Percentiles rank a stretch among this genome's conserved stretches.
These are phyloP conservation scores for Mirza zaza DNA, from an alignment of 2,113 vertebrate genomes.

Conservation along the genomic window DNA sequence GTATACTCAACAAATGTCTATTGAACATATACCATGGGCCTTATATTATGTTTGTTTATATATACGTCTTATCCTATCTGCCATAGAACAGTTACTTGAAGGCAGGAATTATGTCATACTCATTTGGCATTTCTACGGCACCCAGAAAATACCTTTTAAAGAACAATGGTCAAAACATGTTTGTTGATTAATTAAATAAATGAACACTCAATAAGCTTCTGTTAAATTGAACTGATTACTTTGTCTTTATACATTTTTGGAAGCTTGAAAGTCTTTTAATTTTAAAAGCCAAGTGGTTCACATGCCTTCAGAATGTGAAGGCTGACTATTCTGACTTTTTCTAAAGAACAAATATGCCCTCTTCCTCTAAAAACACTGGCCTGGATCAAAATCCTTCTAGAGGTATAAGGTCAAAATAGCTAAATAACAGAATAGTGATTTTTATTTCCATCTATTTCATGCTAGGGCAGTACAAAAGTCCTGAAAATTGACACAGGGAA, in stretches of 20 bases:
- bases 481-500: neutral
- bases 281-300: neutral
- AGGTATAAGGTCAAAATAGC: neutral
- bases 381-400: neutral
- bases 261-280: neutral
- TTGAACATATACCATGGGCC: neutral
- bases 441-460: neutral
- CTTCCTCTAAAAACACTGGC: neutral
- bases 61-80: neutral
- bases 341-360: neutral
- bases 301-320: neutral
- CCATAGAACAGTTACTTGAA: neutral
- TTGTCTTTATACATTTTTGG: neutral
- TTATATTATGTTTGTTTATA: neutral
- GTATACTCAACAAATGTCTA: neutral
- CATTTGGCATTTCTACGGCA: neutral
- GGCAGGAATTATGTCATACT: neutral
- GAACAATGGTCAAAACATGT: neutral
- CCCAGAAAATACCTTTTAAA: neutral
- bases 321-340: conserved; percentile 7
- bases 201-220: neutral
- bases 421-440: neutral
- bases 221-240: neutral
- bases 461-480: neutral
- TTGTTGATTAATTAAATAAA: neutral